Evolutionary conservation across 2,113 vertebrate genomes (phyloP).

Genomic region (Labeo catla): DNA sequence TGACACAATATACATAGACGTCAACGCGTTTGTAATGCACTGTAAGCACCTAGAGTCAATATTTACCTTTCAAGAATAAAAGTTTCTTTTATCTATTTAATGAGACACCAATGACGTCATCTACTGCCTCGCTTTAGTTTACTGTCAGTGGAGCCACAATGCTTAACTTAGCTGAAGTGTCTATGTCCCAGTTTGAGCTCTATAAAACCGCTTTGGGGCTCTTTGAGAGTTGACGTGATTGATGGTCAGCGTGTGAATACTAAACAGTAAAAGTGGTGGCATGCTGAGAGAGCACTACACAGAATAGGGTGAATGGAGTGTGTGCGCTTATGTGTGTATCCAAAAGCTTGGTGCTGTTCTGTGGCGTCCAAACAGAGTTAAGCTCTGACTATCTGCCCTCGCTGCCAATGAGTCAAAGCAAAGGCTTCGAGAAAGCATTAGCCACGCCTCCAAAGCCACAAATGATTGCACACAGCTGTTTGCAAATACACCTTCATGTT

Average conservation of each 20-base stretch:
- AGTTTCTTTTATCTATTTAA: constrained; percentile 25
- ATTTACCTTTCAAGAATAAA: constrained; percentile 20
- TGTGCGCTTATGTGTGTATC: constrained; percentile 26
- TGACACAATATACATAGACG: not conserved
- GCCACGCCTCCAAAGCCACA: constrained; percentile 44
- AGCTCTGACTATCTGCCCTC: constrained; percentile 21
- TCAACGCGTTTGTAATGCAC: not conserved
- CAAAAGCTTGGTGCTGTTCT: not conserved
- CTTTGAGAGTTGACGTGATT: constrained; percentile 30
- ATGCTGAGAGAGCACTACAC: constrained; percentile 37
- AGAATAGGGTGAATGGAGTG: constrained; percentile 28
- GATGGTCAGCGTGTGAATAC: constrained; percentile 40
- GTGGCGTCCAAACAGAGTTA: not conserved
- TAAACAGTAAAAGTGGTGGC: constrained; percentile 33
- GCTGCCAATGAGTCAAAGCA: constrained; percentile 26
- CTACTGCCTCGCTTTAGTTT: constrained; percentile 4
- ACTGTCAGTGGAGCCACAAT: constrained; percentile 1
- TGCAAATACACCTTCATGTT: constrained; percentile 56
- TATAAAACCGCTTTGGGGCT: constrained; percentile 21
- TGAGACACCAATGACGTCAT: constrained; percentile 17
- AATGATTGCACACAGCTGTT: constrained; percentile 60
- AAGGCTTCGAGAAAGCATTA: constrained; percentile 45
- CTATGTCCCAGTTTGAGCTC: constrained; percentile 26
- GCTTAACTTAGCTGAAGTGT: not conserved
- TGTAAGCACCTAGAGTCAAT: constrained; percentile 21